Base-by-base conservation (phyloP, 2,888 invertebrate species). In the Chymomyza amoena region DNA sequence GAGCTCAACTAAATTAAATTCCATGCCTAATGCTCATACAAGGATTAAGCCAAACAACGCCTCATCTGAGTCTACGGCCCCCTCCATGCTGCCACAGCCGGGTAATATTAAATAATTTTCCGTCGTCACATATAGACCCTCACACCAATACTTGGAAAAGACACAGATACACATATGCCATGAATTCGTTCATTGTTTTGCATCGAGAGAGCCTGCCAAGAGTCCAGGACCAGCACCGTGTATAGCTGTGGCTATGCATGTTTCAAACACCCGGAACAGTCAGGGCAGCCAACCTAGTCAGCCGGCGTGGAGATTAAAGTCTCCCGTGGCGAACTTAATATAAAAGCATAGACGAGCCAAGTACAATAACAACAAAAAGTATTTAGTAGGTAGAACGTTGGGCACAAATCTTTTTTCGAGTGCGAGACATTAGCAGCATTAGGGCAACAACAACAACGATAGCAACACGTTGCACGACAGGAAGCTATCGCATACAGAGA, bases 261-360 rank as follows among this genome's bases (percentile, higher is more conserved):
- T 51, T 20, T 13, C n/a, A 16, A 13, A 45, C 25, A 10, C 36
- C 15, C 45, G 52, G 72, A 69, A 52, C 77, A 77, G 75, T 57
- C 68, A 75, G 66, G 72, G 79, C 65, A 74, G 84, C 78, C 80
- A 70, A 80, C 59, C 18, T 45, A 20, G 39, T n/a, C 59, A 51
- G 39, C 52, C 51, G 15, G 39, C 51, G 45, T 64, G 60, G 74
- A 90, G 90, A 90, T 91, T 91, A 90, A 90, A 89, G 90, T 88
- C 90, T 90, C 91, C 91, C 86, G 91, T 88, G 90, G 91, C 78
- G 91, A 91, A 90, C 89, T 90, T 90, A 89, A 91, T 91, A 91
- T 90, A 90, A 90, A 88, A 90, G 89, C 84, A 68, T 75, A 76
- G 79, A 68, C 73, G 62, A 74, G 75, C 76, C 68, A 57, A 64